These are phyloP conservation scores for Semicossyphus pulcher DNA, from an alignment of 2,113 vertebrate species.

Conservation along the genomic window DNA sequence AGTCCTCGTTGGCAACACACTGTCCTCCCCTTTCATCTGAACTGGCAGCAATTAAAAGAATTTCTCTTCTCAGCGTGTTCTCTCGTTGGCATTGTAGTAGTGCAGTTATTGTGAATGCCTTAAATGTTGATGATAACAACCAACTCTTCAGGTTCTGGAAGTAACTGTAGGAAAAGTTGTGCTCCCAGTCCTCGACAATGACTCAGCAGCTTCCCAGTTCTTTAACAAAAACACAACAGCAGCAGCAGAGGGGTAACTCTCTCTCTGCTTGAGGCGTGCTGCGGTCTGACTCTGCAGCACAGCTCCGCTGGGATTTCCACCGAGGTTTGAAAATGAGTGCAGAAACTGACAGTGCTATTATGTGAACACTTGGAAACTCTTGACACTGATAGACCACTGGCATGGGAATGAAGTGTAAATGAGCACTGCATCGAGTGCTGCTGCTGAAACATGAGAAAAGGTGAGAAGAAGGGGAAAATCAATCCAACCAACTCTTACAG, in stretches of 20 bases:
- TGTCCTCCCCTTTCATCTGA: constrained; percentile 29
- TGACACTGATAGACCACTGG: not conserved
- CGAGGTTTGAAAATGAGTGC: not conserved
- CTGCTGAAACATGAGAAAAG: not conserved
- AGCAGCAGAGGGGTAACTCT: constrained; percentile 46
- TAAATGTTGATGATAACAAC: constrained; percentile 7
- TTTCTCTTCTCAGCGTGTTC: not conserved
- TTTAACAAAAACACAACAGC: constrained; percentile 18
- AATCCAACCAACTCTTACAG: not conserved
- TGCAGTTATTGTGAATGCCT: constrained; percentile 19
- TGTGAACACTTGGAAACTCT: constrained; percentile 11
- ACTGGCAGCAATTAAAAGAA: constrained; percentile 7
- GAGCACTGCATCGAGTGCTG: not conserved
- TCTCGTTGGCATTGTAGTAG: constrained; percentile 9
- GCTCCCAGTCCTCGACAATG: constrained; percentile 37
- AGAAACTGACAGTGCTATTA: constrained; percentile 19
- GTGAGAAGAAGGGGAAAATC: not conserved
- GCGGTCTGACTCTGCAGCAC: constrained; percentile 32
- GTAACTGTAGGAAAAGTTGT: constrained; percentile 11
- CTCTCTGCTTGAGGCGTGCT: constrained; percentile 31
- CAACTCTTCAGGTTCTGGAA: not conserved
- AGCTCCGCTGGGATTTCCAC: constrained; percentile 11
- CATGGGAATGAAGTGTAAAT: not conserved
- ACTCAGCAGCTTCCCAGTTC: constrained; percentile 42
- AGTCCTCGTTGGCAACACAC: constrained; percentile 29